Evolutionary conservation across 1,140 invertebrate species (phyloP).

Genomic region (Ephestia elutella): DNA sequence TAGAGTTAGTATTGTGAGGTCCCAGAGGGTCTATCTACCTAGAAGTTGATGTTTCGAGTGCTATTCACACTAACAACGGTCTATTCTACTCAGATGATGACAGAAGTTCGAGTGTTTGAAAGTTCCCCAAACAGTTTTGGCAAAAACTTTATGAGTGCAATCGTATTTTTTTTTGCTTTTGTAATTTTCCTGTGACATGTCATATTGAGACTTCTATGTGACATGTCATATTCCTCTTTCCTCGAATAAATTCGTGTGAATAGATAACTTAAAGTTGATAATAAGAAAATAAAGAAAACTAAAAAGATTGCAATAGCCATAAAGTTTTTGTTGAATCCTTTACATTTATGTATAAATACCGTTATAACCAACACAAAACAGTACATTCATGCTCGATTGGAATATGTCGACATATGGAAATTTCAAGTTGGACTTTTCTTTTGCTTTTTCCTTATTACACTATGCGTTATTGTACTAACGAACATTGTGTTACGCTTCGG

Average conservation of each 20-base stretch:
- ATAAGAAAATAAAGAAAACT: too few relatives aligned
- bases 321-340: neutral
- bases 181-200: too few relatives aligned
- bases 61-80: conserved; percentile 14
- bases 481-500: too few relatives aligned
- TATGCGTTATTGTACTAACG: too few relatives aligned
- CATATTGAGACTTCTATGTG: too few relatives aligned
- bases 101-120: conserved; percentile 1
- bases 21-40: conserved; percentile 15
- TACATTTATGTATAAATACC: conserved; percentile 18
- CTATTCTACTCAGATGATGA: conserved; percentile 13
- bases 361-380: conserved; percentile 40
- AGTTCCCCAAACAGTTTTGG: neutral
- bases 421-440: neutral
- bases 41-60: conserved; percentile 5
- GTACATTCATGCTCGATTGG: conserved; percentile 48
- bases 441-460: neutral
- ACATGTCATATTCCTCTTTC: too few relatives aligned
- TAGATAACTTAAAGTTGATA: too few relatives aligned
- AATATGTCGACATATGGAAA: conserved; percentile 31
- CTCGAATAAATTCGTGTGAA: too few relatives aligned
- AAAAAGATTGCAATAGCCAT: neutral
- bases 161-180: neutral
- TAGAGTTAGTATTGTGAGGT: conserved; percentile 14
- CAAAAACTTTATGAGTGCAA: neutral